Conservation (phyloP, 2,113 vertebrate species). For the Antigone vipio region DNA sequence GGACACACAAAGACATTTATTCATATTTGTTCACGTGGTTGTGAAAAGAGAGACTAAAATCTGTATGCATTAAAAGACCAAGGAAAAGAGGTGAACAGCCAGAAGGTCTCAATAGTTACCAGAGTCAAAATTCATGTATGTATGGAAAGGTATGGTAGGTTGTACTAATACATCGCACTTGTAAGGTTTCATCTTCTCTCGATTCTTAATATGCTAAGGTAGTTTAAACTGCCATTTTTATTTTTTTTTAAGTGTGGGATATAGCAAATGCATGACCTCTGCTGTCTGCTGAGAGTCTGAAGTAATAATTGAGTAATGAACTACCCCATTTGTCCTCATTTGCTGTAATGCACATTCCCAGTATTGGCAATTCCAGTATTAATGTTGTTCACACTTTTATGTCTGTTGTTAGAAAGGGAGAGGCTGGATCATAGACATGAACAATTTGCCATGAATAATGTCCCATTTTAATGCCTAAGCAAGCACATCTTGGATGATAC, state of each 20-base stretch:
- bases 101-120: background rate
- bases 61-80: background rate
- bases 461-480: background rate
- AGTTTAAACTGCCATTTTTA: background rate
- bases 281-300: background rate
- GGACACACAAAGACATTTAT: background rate
- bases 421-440: background rate
- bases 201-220: background rate
- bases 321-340: background rate
- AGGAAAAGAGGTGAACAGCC: background rate
- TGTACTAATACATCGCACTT: background rate
- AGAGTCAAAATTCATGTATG: background rate
- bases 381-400: background rate
- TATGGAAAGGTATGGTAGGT: background rate
- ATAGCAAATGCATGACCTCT: background rate
- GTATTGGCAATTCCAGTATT: background rate
- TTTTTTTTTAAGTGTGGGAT: background rate
- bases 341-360: background rate
- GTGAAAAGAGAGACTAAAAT: background rate
- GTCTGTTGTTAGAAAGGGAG: background rate
- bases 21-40: background rate
- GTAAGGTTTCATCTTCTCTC: background rate
- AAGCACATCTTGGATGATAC: background rate
- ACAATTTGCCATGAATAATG: background rate
- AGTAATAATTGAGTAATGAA: background rate